These are phyloP conservation scores for Hassar affinis DNA, from an alignment of 2,113 vertebrate species.

Conservation along the genomic window DNA sequence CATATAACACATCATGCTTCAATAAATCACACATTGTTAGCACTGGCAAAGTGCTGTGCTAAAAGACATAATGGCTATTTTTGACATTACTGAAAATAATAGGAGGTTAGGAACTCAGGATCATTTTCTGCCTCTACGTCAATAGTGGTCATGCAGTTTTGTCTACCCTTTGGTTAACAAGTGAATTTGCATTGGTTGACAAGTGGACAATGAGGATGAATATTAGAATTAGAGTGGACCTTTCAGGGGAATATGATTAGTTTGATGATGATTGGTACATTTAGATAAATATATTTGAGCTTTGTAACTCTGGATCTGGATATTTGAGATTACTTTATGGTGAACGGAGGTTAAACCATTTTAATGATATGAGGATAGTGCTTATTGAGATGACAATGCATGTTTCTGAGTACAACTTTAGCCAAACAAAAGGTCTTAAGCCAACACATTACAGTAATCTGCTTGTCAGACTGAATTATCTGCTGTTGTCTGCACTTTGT, in stretches of 20 bases:
- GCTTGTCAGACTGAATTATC: conserved; percentile 10
- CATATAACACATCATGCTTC: background rate
- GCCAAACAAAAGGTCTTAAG: background rate
- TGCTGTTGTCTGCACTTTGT: background rate
- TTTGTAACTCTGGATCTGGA: background rate
- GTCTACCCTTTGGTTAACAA: background rate
- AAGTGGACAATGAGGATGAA: background rate
- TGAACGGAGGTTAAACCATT: background rate
- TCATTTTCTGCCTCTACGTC: background rate
- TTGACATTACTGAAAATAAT: background rate
- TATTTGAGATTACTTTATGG: background rate
- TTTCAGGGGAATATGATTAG: background rate
- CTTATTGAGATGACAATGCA: background rate
- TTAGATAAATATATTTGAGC: background rate
- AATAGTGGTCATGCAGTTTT: background rate
- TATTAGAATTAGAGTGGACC: background rate
- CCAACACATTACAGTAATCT: conserved; percentile 8
- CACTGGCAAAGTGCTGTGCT: background rate
- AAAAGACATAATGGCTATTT: background rate
- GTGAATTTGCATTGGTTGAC: background rate
- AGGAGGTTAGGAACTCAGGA: background rate
- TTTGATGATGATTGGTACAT: background rate
- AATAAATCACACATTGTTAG: background rate
- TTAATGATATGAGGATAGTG: background rate
- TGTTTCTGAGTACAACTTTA: background rate